Conservation (phyloP, 2,113 vertebrate genomes). For the Pteropus alecto region DNA sequence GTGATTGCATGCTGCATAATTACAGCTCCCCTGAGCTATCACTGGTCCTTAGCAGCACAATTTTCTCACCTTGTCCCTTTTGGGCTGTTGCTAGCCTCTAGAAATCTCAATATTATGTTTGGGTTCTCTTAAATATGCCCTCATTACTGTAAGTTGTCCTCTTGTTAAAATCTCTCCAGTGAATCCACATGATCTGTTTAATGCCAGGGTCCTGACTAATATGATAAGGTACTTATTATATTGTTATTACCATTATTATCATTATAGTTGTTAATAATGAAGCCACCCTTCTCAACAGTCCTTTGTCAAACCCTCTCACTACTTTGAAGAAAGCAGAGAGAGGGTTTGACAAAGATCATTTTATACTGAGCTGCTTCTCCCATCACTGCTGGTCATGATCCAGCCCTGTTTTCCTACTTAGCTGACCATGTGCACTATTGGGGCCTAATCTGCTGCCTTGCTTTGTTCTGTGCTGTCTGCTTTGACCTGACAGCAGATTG, state of each 20-base stretch:
- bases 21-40: no score
- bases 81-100: neutral
- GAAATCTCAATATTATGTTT: neutral
- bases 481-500: neutral
- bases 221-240: neutral
- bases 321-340: neutral
- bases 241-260: neutral
- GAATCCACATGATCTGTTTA: neutral
- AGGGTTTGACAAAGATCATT: neutral
- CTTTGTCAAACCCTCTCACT: neutral
- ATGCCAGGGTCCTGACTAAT: neutral
- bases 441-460: neutral
- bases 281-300: neutral
- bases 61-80: neutral
- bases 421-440: neutral
- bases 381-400: neutral
- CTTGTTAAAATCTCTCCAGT: neutral
- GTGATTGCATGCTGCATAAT: neutral
- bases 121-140: neutral
- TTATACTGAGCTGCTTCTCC: neutral
- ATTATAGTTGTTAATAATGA: neutral
- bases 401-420: neutral
- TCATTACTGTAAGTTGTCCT: neutral
- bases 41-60: accelerated
- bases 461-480: neutral